These are phyloP conservation scores for Agrilus cyanescens DNA, from an alignment of 2,888 invertebrate genomes.

Conservation along the genomic window DNA sequence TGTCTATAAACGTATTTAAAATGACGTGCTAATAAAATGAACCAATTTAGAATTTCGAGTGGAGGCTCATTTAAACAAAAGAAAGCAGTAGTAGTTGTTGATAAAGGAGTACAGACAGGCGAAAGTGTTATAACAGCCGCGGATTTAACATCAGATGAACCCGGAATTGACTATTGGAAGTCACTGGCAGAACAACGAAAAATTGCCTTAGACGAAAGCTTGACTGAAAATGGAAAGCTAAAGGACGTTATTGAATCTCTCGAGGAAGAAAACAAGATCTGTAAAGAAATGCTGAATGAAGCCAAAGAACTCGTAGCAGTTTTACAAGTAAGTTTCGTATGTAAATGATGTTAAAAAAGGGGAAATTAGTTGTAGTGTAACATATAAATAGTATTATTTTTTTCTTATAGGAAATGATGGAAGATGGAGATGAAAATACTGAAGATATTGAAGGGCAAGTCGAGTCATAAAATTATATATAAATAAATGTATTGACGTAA, in stretches of 20 bases:
- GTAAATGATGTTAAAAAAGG: not conserved
- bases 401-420: slow-evolving; percentile 48
- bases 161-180: slow-evolving; percentile 68
- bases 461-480: too few species aligned
- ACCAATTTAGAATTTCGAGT: too few species aligned
- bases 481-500: too few species aligned
- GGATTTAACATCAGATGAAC: slow-evolving; percentile 56
- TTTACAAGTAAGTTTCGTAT: slow-evolving; percentile 44
- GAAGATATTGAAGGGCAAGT: slow-evolving; percentile 21
- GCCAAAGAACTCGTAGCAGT: slow-evolving; percentile 63
- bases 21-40: too few species aligned
- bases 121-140: slow-evolving; percentile 46
- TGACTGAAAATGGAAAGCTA: slow-evolving; percentile 57
- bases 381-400: slow-evolving; percentile 7
- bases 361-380: not conserved
- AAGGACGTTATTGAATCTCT: slow-evolving; percentile 37
- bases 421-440: slow-evolving; percentile 35
- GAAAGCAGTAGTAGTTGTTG: slow-evolving; percentile 38
- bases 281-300: slow-evolving; percentile 63
- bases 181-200: slow-evolving; percentile 62
- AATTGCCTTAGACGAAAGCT: slow-evolving; percentile 56
- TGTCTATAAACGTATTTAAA: not conserved
- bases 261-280: slow-evolving; percentile 51
- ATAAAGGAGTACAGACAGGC: slow-evolving; percentile 52
- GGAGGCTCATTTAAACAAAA: slow-evolving; percentile 14